A percentile compares a stretch with the other conserved stretches of the same genome.
Evolutionary conservation across 37 sponge, comb jelly and placozoan species (phyloP).

Genomic region (Oopsacas minuta): DNA sequence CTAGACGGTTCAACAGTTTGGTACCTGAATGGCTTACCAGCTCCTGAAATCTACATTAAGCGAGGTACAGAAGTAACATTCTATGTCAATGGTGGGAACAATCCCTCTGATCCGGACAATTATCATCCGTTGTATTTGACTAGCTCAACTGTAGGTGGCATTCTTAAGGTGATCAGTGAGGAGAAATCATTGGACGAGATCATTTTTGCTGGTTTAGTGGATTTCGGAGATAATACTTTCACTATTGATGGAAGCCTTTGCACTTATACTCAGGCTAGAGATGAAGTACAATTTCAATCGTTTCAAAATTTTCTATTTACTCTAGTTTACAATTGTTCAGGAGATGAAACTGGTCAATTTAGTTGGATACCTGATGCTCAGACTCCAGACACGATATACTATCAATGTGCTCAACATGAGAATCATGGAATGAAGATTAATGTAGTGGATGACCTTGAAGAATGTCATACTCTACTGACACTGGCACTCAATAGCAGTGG

Average conservation of each 20-base stretch:
- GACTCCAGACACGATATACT: background rate
- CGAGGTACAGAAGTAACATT: background rate
- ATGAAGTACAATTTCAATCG: background rate
- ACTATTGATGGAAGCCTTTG: background rate
- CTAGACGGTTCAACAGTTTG: background rate
- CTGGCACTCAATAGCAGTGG: too few relatives aligned
- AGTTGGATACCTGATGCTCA: background rate
- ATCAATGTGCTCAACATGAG: constrained; percentile 6
- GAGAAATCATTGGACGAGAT: background rate
- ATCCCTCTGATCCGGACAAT: background rate
- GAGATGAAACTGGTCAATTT: background rate
- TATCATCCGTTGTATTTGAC: constrained; percentile 10
- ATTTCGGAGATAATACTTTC: background rate
- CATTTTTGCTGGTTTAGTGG: background rate
- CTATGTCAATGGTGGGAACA: background rate
- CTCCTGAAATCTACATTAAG: background rate
- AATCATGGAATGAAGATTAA: background rate
- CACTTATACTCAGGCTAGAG: background rate
- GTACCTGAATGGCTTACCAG: background rate
- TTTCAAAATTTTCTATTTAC: background rate
- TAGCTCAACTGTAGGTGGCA: background rate
- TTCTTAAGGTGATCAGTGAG: background rate
- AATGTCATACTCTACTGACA: too few relatives aligned
- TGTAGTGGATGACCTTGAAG: background rate
- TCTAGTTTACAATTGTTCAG: background rate